Conservation (phyloP, 2,888 invertebrate genomes). For the Diarsia dahlii region DNA sequence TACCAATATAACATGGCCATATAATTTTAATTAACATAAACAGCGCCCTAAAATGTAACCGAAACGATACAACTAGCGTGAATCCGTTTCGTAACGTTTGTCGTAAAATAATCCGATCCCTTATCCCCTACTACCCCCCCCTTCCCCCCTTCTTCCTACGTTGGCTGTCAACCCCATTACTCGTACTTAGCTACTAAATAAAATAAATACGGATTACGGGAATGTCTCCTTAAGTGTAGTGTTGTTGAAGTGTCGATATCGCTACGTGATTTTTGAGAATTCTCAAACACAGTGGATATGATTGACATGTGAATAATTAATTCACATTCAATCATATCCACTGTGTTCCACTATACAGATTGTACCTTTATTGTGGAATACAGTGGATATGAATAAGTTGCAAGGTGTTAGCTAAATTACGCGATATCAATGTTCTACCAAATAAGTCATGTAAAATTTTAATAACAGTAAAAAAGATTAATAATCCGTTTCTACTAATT, state of each 20-base stretch:
- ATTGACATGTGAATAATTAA: too few species aligned
- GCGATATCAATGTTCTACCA: neutral
- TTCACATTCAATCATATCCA: too few species aligned
- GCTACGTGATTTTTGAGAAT: conserved; percentile 19
- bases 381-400: neutral
- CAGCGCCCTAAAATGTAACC: conserved; percentile 48
- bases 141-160: conserved; percentile 55
- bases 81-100: conserved; percentile 66
- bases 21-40: conserved; percentile 61
- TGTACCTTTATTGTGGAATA: neutral
- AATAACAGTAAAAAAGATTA: neutral
- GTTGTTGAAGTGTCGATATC: conserved; percentile 47
- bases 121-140: conserved; percentile 49
- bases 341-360: too few species aligned
- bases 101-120: conserved; percentile 73
- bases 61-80: conserved; percentile 62
- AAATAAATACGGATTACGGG: conserved; percentile 81
- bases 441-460: too few species aligned
- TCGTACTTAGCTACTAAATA: conserved; percentile 80
- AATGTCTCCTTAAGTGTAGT: conserved; percentile 74
- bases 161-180: conserved; percentile 73
- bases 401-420: neutral
- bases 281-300: too few species aligned
- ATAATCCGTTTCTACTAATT: neutral
- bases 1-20: conserved; percentile 24